Percentiles rank a stretch among this genome's conserved stretches.
phyloP scores from a whole-genome alignment of 2,888 invertebrate species.

The Schizotus pectinicornis region DNA sequence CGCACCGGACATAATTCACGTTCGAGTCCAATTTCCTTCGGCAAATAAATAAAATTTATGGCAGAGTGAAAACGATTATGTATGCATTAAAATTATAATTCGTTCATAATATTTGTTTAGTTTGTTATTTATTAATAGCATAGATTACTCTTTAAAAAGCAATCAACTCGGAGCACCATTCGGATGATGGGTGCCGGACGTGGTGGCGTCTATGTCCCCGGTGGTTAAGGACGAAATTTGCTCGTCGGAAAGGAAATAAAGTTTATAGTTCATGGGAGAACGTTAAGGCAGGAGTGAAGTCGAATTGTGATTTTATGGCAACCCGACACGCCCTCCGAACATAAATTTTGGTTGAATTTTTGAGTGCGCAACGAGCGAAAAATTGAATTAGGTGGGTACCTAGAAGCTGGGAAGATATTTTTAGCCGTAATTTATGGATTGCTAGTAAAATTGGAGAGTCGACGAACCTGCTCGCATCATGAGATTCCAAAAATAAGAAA shows the following conservation, averaged over 20 bases:
- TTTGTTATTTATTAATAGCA: constrained; percentile 55
- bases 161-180: constrained; percentile 41
- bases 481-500: too few relatives aligned
- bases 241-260: constrained; percentile 11
- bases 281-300: constrained; percentile 33
- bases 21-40: constrained; percentile 48
- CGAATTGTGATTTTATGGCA: constrained; percentile 47
- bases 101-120: constrained; percentile 57
- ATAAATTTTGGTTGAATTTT: constrained; percentile 45
- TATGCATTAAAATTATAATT: constrained; percentile 58
- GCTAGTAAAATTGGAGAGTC: too few relatives aligned
- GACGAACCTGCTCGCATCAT: too few relatives aligned
- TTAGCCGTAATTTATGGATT: too few relatives aligned
- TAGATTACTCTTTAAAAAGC: constrained; percentile 52
- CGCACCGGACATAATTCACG: constrained; percentile 35
- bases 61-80: constrained; percentile 47
- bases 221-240: constrained; percentile 19
- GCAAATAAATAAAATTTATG: constrained; percentile 53
- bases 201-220: not conserved
- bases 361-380: constrained; percentile 4
- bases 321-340: constrained; percentile 43
- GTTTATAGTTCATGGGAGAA: constrained; percentile 29
- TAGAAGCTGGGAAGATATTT: not conserved
- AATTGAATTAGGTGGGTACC: constrained; percentile 22
- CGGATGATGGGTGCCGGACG: constrained; percentile 1